phyloP scores from a whole-genome alignment of 2,888 invertebrate genomes.

The Sminthurinus aureus region DNA sequence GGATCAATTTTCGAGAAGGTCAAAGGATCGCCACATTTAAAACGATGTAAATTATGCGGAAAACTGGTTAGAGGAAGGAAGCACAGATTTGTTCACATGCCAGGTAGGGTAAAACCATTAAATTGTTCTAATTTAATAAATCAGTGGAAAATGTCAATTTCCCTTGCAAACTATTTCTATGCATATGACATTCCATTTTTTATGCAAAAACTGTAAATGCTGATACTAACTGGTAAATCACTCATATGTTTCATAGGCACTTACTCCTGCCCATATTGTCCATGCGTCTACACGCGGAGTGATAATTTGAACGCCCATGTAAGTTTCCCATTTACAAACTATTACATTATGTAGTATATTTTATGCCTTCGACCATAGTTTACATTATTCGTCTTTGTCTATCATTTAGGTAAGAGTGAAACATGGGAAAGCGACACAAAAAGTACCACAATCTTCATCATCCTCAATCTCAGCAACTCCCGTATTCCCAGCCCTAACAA shows the following conservation, averaged over 20 bases:
- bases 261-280: conserved; percentile 57
- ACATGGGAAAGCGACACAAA: conserved; percentile 58
- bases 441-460: conserved; percentile 43
- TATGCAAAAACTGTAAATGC: no score
- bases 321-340: no score
- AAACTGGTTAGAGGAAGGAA: conserved; percentile 59
- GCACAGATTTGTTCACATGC: conserved; percentile 60
- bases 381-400: no score
- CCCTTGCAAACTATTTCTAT: no score
- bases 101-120: conserved; percentile 39
- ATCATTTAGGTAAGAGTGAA: conserved; percentile 57
- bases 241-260: not conserved
- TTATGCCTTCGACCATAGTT: no score
- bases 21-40: conserved; percentile 59
- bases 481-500: conserved; percentile 35
- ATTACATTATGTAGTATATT: no score
- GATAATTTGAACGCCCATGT: conserved; percentile 60
- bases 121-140: no score
- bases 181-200: no score
- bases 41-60: conserved; percentile 60
- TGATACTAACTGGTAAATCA: no score
- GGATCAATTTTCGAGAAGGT: conserved; percentile 60
- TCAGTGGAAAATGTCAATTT: no score
- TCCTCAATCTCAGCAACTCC: conserved; percentile 16
- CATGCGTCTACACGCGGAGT: conserved; percentile 58